These are phyloP conservation scores for Cassiopea andromeda DNA, from an alignment of 30 jellyfish, hydroid and myxozoan genomes.

Conservation along the genomic window DNA sequence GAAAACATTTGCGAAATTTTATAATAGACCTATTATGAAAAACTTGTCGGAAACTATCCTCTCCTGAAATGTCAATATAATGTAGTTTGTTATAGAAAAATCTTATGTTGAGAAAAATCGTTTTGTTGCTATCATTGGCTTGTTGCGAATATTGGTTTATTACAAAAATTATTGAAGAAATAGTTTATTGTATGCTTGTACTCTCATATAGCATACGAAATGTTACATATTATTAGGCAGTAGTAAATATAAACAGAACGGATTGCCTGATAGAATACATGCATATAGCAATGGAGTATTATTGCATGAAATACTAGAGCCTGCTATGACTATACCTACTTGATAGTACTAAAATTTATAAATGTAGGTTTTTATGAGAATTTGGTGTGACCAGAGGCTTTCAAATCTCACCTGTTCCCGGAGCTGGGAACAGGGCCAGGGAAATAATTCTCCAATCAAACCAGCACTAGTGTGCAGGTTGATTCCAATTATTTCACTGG, in stretches of 20 bases:
- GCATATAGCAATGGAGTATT: neutral
- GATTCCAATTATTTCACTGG: conserved; percentile 26
- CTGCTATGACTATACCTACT: conserved; percentile 2
- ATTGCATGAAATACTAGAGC: neutral
- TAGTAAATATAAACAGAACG: neutral
- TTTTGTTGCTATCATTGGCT: neutral
- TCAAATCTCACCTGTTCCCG: conserved; percentile 10
- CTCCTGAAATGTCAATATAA: neutral
- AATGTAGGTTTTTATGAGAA: neutral
- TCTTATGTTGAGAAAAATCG: neutral
- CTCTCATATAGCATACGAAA: neutral
- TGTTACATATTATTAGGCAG: neutral
- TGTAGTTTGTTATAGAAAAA: neutral
- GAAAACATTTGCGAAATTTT: conserved; percentile 1
- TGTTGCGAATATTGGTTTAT: neutral
- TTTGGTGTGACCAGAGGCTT: conserved; percentile 17
- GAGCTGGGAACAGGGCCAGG: conserved; percentile 14
- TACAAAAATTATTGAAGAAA: neutral
- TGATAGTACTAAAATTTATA: neutral
- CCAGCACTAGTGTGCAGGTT: conserved; percentile 22
- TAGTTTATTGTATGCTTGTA: neutral
- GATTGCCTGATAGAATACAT: neutral
- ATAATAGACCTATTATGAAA: conserved; percentile 6
- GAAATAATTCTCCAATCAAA: conserved; percentile 5
- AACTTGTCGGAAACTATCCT: conserved; percentile 25